phyloP scores from a whole-genome alignment of 2,888 invertebrate genomes.

The Archaeoteleia sp. region DNA sequence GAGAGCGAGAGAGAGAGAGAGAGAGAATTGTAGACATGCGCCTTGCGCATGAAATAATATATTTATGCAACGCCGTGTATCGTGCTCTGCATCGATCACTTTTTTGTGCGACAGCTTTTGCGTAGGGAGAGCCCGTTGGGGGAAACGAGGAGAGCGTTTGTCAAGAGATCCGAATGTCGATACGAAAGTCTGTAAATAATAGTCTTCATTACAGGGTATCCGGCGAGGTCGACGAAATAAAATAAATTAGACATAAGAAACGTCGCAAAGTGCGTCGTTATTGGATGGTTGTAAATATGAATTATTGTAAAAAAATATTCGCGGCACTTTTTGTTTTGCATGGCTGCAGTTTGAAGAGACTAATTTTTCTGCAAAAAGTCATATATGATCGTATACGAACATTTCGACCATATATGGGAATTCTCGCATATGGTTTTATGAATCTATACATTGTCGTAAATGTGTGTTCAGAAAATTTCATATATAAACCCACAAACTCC shows the following conservation, averaged over 20 bases:
- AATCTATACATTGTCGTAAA: too few species aligned
- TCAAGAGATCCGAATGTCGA: slow-evolving; percentile 39
- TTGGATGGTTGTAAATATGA: slow-evolving; percentile 38
- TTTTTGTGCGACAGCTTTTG: slow-evolving; percentile 34
- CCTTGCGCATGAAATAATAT: slow-evolving; percentile 31
- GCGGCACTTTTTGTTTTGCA: too few species aligned
- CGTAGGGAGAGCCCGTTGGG: slow-evolving; percentile 17
- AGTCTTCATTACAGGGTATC: slow-evolving; percentile 35
- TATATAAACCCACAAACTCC: too few species aligned
- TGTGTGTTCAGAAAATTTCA: too few species aligned
- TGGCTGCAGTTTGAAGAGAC: too few species aligned
- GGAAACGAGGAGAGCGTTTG: slow-evolving; percentile 23
- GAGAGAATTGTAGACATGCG: slow-evolving; percentile 16
- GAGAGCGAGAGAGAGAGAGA: slow-evolving; percentile 10
- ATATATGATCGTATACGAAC: too few species aligned
- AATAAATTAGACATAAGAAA: slow-evolving; percentile 4
- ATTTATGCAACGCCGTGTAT: slow-evolving; percentile 43
- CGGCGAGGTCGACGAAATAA: slow-evolving; percentile 7
- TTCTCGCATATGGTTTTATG: too few species aligned
- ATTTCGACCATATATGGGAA: too few species aligned
- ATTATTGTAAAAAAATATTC: too few species aligned
- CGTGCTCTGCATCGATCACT: slow-evolving; percentile 18
- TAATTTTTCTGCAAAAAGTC: too few species aligned
- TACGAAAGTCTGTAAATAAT: slow-evolving; percentile 24
- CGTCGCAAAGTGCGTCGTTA: slow-evolving; percentile 15